Evolutionary conservation across 2,113 vertebrate genomes (phyloP).

Genomic region (Syrmaticus mikado): DNA sequence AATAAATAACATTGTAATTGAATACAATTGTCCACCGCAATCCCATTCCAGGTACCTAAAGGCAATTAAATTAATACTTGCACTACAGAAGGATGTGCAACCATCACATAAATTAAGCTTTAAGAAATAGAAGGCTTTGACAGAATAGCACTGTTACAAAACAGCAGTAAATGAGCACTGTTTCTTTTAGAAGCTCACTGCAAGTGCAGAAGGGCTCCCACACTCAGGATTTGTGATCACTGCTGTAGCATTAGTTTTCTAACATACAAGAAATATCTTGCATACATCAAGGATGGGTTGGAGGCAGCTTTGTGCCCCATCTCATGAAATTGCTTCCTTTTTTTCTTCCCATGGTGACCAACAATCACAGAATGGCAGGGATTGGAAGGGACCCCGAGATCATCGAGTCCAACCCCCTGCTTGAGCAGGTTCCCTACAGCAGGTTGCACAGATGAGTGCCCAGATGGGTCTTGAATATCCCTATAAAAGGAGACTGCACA

Average conservation of each 20-base stretch:
- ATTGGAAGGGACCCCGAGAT: no score
- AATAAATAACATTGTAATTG: conserved; percentile 43
- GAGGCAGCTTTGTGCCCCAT: background rate
- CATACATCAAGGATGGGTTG: background rate
- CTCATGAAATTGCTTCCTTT: background rate
- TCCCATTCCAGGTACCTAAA: conserved; percentile 11
- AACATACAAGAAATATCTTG: background rate
- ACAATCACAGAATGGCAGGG: no score
- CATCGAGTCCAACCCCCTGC: no score
- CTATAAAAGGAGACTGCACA: no score
- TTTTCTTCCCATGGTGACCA: background rate
- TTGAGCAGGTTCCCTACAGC: no score
- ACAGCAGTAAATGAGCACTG: background rate
- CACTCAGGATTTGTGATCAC: background rate
- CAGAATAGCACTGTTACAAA: background rate
- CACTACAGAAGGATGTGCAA: conserved; percentile 36
- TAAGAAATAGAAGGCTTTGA: conserved; percentile 19
- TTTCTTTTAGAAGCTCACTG: background rate
- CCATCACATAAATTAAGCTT: conserved; percentile 18
- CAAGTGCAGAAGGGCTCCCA: background rate
- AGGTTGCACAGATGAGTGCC: no score
- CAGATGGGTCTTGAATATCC: no score
- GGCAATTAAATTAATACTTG: background rate
- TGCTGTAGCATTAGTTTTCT: background rate
- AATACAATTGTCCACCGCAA: conserved; percentile 26